Base-by-base conservation (phyloP, 2,797 vertebrate genomes). In the Catharus ustulatus region DNA sequence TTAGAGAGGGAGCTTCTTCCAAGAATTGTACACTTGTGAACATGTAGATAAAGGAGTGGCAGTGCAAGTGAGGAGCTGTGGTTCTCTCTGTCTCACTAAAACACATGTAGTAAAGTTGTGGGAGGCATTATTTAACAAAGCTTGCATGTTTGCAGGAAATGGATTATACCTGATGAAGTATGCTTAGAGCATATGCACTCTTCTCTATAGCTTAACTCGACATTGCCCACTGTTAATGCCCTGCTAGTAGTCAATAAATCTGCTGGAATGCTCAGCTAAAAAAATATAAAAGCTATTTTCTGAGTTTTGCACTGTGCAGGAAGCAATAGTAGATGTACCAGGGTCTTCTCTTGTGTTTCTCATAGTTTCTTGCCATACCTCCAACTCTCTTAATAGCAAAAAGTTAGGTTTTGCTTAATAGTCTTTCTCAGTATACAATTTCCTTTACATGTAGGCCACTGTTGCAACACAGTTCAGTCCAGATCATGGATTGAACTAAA, bases 401-500 rank as follows among this genome's bases (percentile, higher is more conserved):
- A 83, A 17, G 8, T n/a, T 66, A 24, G 7, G 2, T 36, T 69
- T 74, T 52, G 6, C 5, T 67, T 88, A 9, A n/a, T 20, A 73
- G n/a, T 30, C 11, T 78, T 81, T 58, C 24, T 75, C 34, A 58
- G 16, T 29, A 11, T 46, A 20, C 22, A 54, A 38, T 8, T 46
- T 54, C 5, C 1, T 66, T 78, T 72, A 46, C 32, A 21, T 0
- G 0, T 45, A 9, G 79, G 46, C 12, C 32, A 10, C 15, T 49
- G 13, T 36, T 66, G 30, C 52, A 46, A 5, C 10, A 16, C 8
- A 48, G 19, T 64, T 52, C 51, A 21, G 34, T 38, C 23, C 42
- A 64, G 55, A 57, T 20, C 30, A 59, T 40, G 40, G 40, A 20
- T 15, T 22, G 59, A 75, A 71, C 52, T 29, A 67, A 58, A 78